Base-by-base conservation (phyloP, 1,140 invertebrate species). In the Uloborus diversus region DNA sequence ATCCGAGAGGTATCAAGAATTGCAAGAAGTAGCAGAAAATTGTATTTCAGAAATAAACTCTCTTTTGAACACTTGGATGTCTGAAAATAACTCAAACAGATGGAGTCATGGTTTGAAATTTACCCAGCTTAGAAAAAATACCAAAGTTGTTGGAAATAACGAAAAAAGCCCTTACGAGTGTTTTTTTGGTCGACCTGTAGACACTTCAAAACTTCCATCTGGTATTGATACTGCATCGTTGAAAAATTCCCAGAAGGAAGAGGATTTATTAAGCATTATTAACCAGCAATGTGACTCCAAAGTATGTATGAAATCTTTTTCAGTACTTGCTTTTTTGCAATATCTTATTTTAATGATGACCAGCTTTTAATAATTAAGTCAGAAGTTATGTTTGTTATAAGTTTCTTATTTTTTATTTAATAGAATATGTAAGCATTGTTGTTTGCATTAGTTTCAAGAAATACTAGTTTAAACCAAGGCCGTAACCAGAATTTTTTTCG, bases 21-120 rank as follows among this genome's bases (percentile, higher is more conserved):
- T 68, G 14, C 64, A 66, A 47, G 75, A 79, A 68, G 65, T 79
- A 59, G 75, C 75, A 14, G 49, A 61, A 33, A 69, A 79, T 25
- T 79, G 75, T 61, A 51, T 79, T 25, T 9, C 30, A 28, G 75
- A 79, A 17, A 23, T 79, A 23, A 17, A 79, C 5, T 49, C 33
- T 23, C 42, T 79, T 62, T 33, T 79, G 25, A 66, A 69, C 13
- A 4, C 11, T 5, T 79, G 75, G 75, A 59, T 79, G 64, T 49
- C n/a, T 20, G 53, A 68, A 66, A 79, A 68, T 35, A 68, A 69
- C 49, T 68, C 75, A 9, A 47, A 32, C 4, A 23, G 62, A 23
- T 79, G 75, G 75, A 79, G 75, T 33, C 25, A 20, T 47, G 75
- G 64, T 2, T 59, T 79, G 17, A 66, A 61, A 68, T 25, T 79